phyloP scores from a whole-genome alignment of 2,797 vertebrate genomes.

The Gymnocypris eckloni region DNA sequence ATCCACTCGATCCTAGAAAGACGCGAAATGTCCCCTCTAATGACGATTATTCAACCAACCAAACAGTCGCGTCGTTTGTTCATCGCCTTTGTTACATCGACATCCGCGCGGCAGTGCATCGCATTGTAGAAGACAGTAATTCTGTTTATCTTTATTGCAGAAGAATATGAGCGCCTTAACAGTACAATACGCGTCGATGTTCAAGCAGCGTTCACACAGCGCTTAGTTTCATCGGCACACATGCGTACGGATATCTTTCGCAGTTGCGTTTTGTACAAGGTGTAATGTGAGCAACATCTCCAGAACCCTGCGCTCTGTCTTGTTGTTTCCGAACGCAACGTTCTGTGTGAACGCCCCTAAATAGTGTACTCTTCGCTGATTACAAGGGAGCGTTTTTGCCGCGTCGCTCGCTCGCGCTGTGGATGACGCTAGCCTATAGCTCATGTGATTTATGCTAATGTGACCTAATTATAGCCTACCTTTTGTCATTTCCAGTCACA shows the following conservation, averaged over 20 bases:
- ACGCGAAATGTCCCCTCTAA: constrained; percentile 17
- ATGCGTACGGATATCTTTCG: not conserved
- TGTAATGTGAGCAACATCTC: not conserved
- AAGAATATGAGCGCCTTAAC: not conserved
- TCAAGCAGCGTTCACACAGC: not conserved
- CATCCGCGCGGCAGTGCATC: not conserved
- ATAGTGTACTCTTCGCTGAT: not conserved
- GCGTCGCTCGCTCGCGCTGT: not conserved
- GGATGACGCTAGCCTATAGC: not conserved
- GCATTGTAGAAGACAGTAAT: not conserved
- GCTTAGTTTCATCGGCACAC: not conserved
- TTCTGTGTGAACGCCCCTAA: not conserved
- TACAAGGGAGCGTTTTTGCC: not conserved
- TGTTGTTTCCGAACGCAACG: not conserved
- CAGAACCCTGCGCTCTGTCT: not conserved
- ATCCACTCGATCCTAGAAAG: constrained; percentile 20
- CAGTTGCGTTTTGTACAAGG: not conserved
- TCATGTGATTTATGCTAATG: constrained; percentile 33
- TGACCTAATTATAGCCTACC: constrained; percentile 30
- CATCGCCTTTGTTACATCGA: constrained; percentile 47
- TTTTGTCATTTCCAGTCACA: constrained; percentile 7
- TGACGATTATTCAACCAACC: not conserved
- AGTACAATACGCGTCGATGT: not conserved
- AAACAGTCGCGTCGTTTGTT: not conserved
- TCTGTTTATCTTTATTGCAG: not conserved